Evolutionary conservation across 2,888 invertebrate species (phyloP), one percentile per base, ranked within the genome.

Genomic region (Sesia apiformis): DNA sequence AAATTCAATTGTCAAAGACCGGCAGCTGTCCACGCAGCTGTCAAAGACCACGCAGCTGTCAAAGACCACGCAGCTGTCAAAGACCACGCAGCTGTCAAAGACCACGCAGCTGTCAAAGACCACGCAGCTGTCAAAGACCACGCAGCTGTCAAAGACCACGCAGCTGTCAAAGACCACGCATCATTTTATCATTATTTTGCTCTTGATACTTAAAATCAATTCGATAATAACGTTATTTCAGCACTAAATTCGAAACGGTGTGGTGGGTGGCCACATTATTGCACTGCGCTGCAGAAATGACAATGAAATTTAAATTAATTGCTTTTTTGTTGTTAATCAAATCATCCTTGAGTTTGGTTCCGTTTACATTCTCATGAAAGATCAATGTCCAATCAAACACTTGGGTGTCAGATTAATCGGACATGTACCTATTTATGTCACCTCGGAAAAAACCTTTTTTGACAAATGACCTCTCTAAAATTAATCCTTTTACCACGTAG

Each of bases 301-400:
- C 58, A 52, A 54, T 53, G 51, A 56, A 58, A 57, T 60, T 60
- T 55, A 52, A 60, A 60, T 60, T 58, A 60, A 58, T 57, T 51
- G 58, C 55, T 56, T 52, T 60, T 60, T 63, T 65, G 65, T 64
- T 64, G 52, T 57, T 53, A 60, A 58, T 58, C 54, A 64, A 56
- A 63, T 54, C 62, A 63, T 67, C 61, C 63, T 69, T 66, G 63
- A 68, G 61, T 50, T 54, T 53, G 61, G 62, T 67, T 69, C 63
- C 68, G 64, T 63, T 42, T 42, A 59, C 60, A 61, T 55, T 54
- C 54, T 57, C 49, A 51, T 52, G 53, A 57, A 55, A 59, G 58
- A 63, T 67, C 61, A 62, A 59, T 63, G 69, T 65, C 66, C 43
- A 56, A 58, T 54, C 53, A 58, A 62, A 23, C 23, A 55, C 50